Evolutionary conservation across 2,113 vertebrate species (phyloP).

Genomic region (Gambusia holbrooki): DNA sequence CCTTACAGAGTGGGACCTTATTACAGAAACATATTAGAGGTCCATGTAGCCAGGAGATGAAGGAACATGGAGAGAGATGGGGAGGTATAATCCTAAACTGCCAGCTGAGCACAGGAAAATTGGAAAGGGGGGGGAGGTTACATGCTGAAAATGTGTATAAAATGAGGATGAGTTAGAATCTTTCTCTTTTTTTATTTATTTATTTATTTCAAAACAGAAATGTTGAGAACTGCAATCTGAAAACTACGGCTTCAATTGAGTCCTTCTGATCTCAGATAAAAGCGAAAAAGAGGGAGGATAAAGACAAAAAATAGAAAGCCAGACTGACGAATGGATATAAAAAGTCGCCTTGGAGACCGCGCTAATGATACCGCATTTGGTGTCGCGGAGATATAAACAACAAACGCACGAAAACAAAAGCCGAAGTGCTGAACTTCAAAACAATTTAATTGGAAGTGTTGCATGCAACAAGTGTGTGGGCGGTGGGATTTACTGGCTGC

Average conservation of each 20-base stretch:
- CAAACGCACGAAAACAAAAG: conserved; percentile 47
- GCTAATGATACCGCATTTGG: conserved; percentile 57
- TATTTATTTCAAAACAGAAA: not conserved
- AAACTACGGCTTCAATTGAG: conserved; percentile 28
- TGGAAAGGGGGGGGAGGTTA: not conserved
- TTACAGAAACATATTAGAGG: conserved; percentile 45
- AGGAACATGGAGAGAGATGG: conserved; percentile 22
- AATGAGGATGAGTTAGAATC: conserved; percentile 9
- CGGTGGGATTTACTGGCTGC: conserved; percentile 31
- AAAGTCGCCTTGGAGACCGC: conserved; percentile 26
- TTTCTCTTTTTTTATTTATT: not conserved
- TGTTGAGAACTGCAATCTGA: conserved; percentile 29
- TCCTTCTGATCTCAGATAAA: conserved; percentile 57
- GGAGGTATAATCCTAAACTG: conserved; percentile 33
- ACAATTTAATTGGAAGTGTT: conserved; percentile 68
- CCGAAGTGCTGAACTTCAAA: conserved; percentile 61
- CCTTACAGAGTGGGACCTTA: conserved; percentile 52
- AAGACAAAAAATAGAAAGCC: conserved; percentile 6
- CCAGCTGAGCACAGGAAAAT: conserved; percentile 22
- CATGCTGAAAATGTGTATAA: conserved; percentile 13
- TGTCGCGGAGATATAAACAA: conserved; percentile 55
- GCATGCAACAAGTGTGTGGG: conserved; percentile 52
- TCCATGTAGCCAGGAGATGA: conserved; percentile 31
- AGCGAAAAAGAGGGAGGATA: conserved; percentile 40
- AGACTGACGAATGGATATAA: conserved; percentile 41